These are phyloP conservation scores for Holothuria glaberrima DNA, from an alignment of 35 echinoderm and acorn worm genomes.

Conservation along the genomic window DNA sequence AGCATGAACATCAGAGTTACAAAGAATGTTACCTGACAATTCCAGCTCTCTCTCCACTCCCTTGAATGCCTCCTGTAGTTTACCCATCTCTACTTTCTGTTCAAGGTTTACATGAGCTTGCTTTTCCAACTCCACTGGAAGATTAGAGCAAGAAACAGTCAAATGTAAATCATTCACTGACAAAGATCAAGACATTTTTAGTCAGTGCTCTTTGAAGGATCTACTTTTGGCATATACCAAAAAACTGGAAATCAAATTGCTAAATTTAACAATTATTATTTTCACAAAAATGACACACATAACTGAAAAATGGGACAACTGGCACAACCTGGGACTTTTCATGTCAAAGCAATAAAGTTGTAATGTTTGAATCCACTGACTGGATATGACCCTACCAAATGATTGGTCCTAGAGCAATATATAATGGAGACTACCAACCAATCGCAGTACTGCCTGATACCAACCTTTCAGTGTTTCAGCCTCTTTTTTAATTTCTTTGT, in stretches of 20 bases:
- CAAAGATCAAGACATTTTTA: not conserved
- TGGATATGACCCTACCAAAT: not conserved
- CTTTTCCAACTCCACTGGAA: constrained; percentile 67
- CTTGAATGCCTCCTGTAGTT: constrained; percentile 70
- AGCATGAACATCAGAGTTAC: too few species aligned
- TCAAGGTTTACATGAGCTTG: constrained; percentile 71
- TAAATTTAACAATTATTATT: too few species aligned
- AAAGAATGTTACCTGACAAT: constrained; percentile 85
- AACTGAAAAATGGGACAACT: too few species aligned
- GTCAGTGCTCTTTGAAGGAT: not conserved
- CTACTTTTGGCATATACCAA: not conserved
- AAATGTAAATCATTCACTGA: not conserved
- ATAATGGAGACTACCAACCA: not conserved
- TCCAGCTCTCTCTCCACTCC: constrained; percentile 76
- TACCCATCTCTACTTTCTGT: constrained; percentile 77
- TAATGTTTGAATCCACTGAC: not conserved
- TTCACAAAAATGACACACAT: too few species aligned
- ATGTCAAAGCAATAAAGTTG: not conserved
- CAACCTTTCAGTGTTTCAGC: constrained; percentile 77
- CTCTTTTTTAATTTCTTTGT: constrained; percentile 72
- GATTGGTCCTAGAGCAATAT: not conserved
- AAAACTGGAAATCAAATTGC: too few species aligned
- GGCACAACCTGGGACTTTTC: too few species aligned
- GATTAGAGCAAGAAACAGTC: not conserved
- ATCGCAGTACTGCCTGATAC: not conserved